phyloP scores from a whole-genome alignment of 2,888 invertebrate genomes.

The Cheilosia vernalis region DNA sequence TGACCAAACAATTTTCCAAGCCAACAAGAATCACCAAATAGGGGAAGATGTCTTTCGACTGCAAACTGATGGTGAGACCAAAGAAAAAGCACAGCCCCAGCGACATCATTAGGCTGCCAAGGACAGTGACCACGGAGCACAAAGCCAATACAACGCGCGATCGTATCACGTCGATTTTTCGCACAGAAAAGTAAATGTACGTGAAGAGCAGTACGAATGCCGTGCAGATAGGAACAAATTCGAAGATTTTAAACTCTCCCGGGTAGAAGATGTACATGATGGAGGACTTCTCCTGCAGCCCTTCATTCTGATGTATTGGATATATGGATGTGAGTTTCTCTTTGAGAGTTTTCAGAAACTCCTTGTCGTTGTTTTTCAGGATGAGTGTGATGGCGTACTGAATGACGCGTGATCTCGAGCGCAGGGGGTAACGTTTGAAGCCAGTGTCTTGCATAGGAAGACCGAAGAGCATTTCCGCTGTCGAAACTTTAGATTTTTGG shows the following conservation, averaged over 20 bases:
- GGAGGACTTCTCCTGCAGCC: conserved; percentile 79
- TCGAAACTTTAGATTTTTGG: conserved; percentile 92
- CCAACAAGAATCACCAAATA: conserved; percentile 97
- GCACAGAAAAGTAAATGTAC: conserved; percentile 97
- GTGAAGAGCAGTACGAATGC: conserved; percentile 94
- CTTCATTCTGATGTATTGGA: conserved; percentile 86
- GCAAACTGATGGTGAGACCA: conserved; percentile 91
- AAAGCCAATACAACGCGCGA: conserved; percentile 88
- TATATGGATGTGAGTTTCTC: conserved; percentile 88
- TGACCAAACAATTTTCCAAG: conserved; percentile 94
- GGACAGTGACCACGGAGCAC: conserved; percentile 93
- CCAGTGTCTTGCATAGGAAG: conserved; percentile 95
- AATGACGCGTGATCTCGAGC: conserved; percentile 92
- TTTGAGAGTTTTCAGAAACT: conserved; percentile 90
- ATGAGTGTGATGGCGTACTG: conserved; percentile 96
- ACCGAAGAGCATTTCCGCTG: conserved; percentile 96
- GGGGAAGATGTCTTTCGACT: conserved; percentile 96
- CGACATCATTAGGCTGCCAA: conserved; percentile 95
- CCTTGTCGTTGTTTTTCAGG: conserved; percentile 90
- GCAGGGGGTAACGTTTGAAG: conserved; percentile 93
- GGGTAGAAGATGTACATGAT: conserved; percentile 92
- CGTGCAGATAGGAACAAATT: conserved; percentile 92
- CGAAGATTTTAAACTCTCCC: conserved; percentile 92
- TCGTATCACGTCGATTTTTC: conserved; percentile 90
- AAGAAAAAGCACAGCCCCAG: conserved; percentile 94